phyloP scores from a whole-genome alignment of 1,140 invertebrate species.

The Fopius arisanus region DNA sequence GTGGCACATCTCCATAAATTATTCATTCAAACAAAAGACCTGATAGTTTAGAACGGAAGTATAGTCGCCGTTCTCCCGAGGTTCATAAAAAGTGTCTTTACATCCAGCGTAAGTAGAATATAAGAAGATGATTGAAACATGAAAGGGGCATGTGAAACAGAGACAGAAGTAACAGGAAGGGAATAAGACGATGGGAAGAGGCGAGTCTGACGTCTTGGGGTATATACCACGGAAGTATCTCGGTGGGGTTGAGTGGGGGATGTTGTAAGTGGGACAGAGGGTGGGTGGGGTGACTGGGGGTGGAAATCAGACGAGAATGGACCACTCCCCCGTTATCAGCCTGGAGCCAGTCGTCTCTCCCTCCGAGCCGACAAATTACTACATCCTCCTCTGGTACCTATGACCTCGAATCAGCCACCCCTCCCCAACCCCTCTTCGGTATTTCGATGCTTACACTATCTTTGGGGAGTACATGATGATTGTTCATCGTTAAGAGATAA shows the following conservation, averaged over 20 bases:
- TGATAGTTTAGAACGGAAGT: too few species aligned
- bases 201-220: constrained; percentile 45
- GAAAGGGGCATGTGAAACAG: neutral
- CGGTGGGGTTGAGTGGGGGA: constrained; percentile 29
- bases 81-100: neutral
- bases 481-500: neutral
- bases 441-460: constrained; percentile 6
- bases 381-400: constrained; percentile 44
- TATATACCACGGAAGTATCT: constrained; percentile 40
- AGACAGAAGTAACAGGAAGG: neutral
- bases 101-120: neutral
- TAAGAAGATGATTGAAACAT: constrained; percentile 9
- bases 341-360: constrained; percentile 52
- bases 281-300: neutral
- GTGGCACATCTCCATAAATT: too few species aligned
- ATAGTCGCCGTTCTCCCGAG: too few species aligned
- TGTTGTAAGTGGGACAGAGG: constrained; percentile 41
- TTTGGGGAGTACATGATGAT: neutral
- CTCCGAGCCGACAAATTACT: constrained; percentile 61
- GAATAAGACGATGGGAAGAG: neutral
- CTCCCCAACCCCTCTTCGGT: neutral
- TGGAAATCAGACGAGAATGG: constrained; percentile 55
- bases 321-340: constrained; percentile 60
- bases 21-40: too few species aligned
- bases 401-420: constrained; percentile 38